Percentiles rank a stretch among this genome's conserved stretches.
Evolutionary conservation across 1,140 invertebrate genomes (phyloP).

Genomic region (Goniozus legneri): DNA sequence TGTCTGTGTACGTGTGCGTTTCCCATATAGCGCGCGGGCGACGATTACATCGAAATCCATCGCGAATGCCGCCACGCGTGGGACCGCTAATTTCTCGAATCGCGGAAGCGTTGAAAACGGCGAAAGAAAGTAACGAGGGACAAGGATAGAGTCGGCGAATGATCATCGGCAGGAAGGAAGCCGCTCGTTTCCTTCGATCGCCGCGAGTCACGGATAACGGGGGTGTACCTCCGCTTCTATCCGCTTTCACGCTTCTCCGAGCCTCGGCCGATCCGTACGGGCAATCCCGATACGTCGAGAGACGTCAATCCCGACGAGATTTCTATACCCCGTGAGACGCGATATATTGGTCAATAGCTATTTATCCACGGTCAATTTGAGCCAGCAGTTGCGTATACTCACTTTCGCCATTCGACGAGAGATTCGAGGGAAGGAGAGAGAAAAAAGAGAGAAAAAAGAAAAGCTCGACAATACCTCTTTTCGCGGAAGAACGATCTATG

Average conservation of each 20-base stretch:
- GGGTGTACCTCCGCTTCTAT: conserved; percentile 15
- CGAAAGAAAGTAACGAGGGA: no score
- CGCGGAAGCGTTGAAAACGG: no score
- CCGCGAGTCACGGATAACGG: conserved; percentile 14
- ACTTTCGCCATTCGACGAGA: conserved; percentile 6
- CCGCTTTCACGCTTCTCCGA: conserved; percentile 19
- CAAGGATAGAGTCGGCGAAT: no score
- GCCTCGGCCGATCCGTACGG: conserved; percentile 11
- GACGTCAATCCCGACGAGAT: conserved; percentile 9
- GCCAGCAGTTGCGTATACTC: conserved; percentile 3
- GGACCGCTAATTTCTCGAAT: no score
- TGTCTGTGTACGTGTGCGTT: no score
- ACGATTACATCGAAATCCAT: no score
- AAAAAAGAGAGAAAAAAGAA: neutral
- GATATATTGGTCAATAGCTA: neutral
- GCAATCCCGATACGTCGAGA: conserved; percentile 3
- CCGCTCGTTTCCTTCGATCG: no score
- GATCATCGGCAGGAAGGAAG: no score
- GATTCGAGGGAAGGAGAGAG: conserved; percentile 11
- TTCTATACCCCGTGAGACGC: conserved; percentile 2
- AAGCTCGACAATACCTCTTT: neutral
- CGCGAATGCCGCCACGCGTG: no score
- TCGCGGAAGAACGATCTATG: conserved; percentile 11
- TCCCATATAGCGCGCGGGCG: no score
- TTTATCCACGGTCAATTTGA: conserved; percentile 9